Conservation (phyloP, 2,797 vertebrate species). For the Brachyrhaphis roseni region DNA sequence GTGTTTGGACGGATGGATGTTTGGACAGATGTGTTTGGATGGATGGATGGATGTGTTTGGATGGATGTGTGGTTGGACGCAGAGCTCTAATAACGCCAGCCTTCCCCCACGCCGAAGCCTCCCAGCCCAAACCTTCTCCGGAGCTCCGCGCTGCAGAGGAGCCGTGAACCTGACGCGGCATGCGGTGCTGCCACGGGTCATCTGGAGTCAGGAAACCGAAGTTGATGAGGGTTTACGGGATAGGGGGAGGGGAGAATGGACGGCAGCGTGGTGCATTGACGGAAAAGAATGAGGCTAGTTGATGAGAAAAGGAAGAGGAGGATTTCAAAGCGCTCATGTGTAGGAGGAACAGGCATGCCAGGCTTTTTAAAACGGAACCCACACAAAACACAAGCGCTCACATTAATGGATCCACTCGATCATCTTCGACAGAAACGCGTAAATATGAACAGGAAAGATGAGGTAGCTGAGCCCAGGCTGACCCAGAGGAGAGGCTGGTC, state of each 20-base stretch:
- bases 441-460: not conserved
- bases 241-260: not conserved
- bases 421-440: not conserved
- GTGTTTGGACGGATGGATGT: too few relatives aligned
- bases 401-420: slow-evolving; percentile 35
- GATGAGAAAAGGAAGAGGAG: slow-evolving; percentile 32
- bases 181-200: not conserved
- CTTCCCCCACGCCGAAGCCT: too few relatives aligned
- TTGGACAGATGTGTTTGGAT: too few relatives aligned
- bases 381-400: slow-evolving; percentile 8
- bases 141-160: not conserved
- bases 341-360: slow-evolving; percentile 61
- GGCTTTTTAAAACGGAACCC: slow-evolving; percentile 16
- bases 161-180: not conserved
- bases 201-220: slow-evolving; percentile 14
- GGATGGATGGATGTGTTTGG: too few relatives aligned
- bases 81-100: not conserved
- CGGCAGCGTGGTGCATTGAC: slow-evolving; percentile 15
- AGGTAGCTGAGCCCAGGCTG: not conserved
- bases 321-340: slow-evolving; percentile 44
- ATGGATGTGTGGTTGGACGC: not conserved
- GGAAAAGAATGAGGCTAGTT: slow-evolving; percentile 15
- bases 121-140: too few relatives aligned
- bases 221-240: slow-evolving; percentile 26
- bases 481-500: not conserved